Base-by-base conservation (phyloP, 2,888 invertebrate genomes). In the Pseudococcus longispinus region DNA sequence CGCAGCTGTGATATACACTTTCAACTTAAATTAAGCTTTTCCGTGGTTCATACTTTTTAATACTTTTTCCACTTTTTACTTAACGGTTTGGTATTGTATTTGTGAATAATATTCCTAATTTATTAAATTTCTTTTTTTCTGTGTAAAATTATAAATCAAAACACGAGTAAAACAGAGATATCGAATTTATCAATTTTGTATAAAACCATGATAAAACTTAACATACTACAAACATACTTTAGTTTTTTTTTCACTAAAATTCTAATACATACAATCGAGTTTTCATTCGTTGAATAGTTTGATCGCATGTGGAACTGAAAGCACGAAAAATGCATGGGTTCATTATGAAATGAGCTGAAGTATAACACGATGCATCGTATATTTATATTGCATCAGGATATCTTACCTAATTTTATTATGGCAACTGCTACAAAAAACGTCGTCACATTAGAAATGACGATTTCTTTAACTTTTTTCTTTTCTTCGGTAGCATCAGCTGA, bases 231-330 rank as follows among this genome's bases (percentile, higher is more conserved):
- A 42, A 42, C 23, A 37, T 42, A 9, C 8, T 20, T 42, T 55
- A 55, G 13, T 60, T 65, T 37, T 37, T 26, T 11, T 26, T 65
- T 23, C 1, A 77, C n/a, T 37, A 4, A 37, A 37, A 77, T 37
- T 32, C 8, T 13, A 77, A 6, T n/a, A 37, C 18, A 77, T n/a
- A n/a, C n/a, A n/a, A n/a, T 23, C 18, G 6, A 55, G 4, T 42
- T 42, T 80, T 80, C 20, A 86, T 18, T 86, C 86, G 51, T 37
- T 86, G 32, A 86, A 55, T 20, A 86, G 55, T 80, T 86, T 86
- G 77, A 86, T 86, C 11, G 80, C 86, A 26, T 86, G 55, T 13
- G 86, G 86, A 32, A 55, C 86, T 86, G 32, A 86, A 86, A 86
- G 15, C 9, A 60, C 23, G 0, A 60, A 23, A 23, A 60, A 23